phyloP scores from a whole-genome alignment of 30 jellyfish, hydroid and myxozoan genomes.

The Hydractinia echinata region DNA sequence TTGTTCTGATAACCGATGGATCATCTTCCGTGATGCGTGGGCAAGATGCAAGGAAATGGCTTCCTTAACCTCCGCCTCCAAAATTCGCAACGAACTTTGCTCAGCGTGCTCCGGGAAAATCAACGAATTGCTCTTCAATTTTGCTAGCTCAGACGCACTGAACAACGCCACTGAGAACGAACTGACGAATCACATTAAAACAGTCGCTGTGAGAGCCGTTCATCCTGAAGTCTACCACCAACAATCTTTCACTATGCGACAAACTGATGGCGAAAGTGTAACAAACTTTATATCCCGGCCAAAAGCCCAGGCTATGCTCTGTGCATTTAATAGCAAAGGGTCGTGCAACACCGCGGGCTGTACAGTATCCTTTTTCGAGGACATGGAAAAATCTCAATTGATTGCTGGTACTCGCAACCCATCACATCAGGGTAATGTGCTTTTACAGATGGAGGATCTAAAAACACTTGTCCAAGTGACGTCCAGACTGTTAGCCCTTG shows the following conservation, averaged over 20 bases:
- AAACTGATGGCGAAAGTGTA: slow-evolving; percentile 1
- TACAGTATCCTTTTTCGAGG: background rate
- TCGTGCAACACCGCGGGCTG: background rate
- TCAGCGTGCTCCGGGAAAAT: background rate
- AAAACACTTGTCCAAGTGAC: slow-evolving; percentile 5
- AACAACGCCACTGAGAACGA: slow-evolving; percentile 4
- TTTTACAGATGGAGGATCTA: slow-evolving; percentile 2
- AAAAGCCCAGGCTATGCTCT: background rate
- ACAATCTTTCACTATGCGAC: background rate
- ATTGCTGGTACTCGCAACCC: slow-evolving; percentile 8
- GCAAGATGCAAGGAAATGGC: background rate
- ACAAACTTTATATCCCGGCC: background rate
- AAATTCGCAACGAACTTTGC: background rate
- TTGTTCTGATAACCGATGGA: slow-evolving; percentile 2
- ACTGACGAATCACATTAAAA: background rate
- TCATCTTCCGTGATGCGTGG: background rate
- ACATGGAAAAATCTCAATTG: slow-evolving; percentile 4
- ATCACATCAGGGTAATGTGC: slow-evolving; percentile 5
- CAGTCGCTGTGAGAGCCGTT: background rate
- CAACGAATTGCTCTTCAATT: slow-evolving; percentile 1
- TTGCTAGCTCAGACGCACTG: background rate
- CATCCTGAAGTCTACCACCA: slow-evolving; percentile 10
- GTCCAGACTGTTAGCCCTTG: background rate
- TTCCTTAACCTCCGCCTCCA: background rate
- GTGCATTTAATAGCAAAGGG: background rate